phyloP scores from a whole-genome alignment of 2,797 vertebrate genomes.

The Sebastes taczanowskii region DNA sequence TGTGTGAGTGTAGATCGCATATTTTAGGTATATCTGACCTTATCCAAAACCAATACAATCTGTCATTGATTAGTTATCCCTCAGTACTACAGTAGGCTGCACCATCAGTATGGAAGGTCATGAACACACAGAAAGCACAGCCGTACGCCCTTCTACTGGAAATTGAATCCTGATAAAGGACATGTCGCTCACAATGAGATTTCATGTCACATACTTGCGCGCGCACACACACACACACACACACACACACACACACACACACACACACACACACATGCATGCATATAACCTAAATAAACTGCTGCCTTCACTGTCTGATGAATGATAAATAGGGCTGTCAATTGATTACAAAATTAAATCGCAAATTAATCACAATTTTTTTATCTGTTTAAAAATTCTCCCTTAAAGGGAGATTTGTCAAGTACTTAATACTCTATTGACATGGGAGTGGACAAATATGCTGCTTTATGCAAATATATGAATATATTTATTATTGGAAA shows the following conservation, averaged over 20 bases:
- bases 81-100: not conserved
- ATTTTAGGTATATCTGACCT: conserved; percentile 56
- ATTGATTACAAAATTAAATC: too few relatives aligned
- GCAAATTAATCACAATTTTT: too few relatives aligned
- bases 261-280: not conserved
- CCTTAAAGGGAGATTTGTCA: too few relatives aligned
- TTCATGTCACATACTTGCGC: conserved; percentile 1
- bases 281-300: not conserved
- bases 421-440: too few relatives aligned
- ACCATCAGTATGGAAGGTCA: conserved; percentile 61
- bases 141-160: conserved; percentile 1
- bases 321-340: not conserved
- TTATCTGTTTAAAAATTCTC: too few relatives aligned
- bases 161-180: conserved; percentile 54
- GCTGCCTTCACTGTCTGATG: not conserved
- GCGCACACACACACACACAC: not conserved
- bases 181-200: conserved; percentile 25
- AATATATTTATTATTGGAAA: too few relatives aligned
- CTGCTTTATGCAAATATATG: too few relatives aligned
- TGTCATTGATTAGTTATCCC: conserved; percentile 37
- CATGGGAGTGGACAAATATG: too few relatives aligned
- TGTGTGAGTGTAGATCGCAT: conserved; percentile 9
- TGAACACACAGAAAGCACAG: conserved; percentile 13
- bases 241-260: not conserved
- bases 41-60: conserved; percentile 48